Conservation (phyloP, 2,113 vertebrate genomes). For the Formicarius rufipectus region DNA sequence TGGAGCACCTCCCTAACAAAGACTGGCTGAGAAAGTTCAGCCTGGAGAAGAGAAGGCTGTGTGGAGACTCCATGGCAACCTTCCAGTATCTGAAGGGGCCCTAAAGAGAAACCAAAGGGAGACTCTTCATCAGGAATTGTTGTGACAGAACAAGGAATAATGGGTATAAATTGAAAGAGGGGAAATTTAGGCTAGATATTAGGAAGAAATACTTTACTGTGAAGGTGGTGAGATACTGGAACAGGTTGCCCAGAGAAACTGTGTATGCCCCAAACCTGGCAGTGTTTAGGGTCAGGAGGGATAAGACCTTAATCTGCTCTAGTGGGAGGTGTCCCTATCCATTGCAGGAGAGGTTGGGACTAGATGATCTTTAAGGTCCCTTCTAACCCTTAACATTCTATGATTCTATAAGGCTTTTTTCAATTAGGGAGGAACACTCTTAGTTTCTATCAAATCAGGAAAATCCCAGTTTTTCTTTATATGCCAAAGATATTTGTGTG, state of each 20-base stretch:
- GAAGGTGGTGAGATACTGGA: not conserved
- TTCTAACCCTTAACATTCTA: not conserved
- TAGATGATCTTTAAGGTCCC: not conserved
- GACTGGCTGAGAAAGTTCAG: not conserved
- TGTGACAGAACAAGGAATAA: not conserved
- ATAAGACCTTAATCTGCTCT: not conserved
- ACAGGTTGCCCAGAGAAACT: not conserved
- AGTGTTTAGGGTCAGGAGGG: not conserved
- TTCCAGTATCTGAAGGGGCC: not conserved
- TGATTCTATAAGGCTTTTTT: not conserved
- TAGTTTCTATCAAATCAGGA: not conserved
- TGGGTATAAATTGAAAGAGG: not conserved
- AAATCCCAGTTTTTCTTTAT: not conserved
- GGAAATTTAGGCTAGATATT: not conserved
- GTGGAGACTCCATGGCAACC: not conserved
- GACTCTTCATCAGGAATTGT: not conserved
- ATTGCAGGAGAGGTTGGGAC: not conserved
- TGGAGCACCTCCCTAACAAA: not conserved
- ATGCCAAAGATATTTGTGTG: not conserved
- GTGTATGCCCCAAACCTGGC: not conserved
- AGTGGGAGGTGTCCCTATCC: not conserved
- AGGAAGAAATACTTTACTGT: not conserved
- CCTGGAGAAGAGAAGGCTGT: not conserved
- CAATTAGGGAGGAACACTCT: not conserved
- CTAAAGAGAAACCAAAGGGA: not conserved